phyloP scores from a whole-genome alignment of 2,113 vertebrate species.

The Protobothrops mucrosquamatus region DNA sequence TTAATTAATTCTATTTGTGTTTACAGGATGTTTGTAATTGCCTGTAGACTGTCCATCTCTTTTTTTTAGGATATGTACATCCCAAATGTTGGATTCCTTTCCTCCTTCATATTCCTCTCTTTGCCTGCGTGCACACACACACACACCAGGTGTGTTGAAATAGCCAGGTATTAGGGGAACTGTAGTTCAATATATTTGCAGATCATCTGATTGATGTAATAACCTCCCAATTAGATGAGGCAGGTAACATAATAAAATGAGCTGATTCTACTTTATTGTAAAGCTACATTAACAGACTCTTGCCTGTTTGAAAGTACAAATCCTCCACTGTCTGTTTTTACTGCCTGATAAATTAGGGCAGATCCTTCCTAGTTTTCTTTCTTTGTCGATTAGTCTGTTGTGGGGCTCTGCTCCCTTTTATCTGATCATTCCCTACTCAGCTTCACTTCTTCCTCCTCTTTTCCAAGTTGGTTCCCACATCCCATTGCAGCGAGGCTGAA shows the following conservation, averaged over 20 bases:
- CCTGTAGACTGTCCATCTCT: not conserved
- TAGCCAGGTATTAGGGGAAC: not conserved
- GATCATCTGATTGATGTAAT: not conserved
- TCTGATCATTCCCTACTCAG: not conserved
- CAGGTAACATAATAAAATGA: not conserved
- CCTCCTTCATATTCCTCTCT: not conserved
- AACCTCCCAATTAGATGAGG: not conserved
- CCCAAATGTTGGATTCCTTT: not conserved
- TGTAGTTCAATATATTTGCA: not conserved
- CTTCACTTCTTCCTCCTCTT: not conserved
- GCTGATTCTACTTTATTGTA: not conserved
- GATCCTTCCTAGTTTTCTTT: not conserved
- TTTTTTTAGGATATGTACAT: not conserved
- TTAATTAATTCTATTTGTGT: no score
- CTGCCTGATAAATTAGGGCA: not conserved
- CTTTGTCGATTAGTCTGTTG: not conserved
- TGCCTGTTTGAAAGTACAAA: not conserved
- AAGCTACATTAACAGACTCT: not conserved
- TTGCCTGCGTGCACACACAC: not conserved
- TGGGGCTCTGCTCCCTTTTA: not conserved
- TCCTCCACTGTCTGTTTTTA: not conserved
- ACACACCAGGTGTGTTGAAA: not conserved
- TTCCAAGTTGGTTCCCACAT: not conserved
- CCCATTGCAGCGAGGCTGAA: not conserved
- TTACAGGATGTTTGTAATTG: not conserved